Evolutionary conservation across 2,797 vertebrate species (phyloP).

Genomic region (Rhinophrynus dorsalis): DNA sequence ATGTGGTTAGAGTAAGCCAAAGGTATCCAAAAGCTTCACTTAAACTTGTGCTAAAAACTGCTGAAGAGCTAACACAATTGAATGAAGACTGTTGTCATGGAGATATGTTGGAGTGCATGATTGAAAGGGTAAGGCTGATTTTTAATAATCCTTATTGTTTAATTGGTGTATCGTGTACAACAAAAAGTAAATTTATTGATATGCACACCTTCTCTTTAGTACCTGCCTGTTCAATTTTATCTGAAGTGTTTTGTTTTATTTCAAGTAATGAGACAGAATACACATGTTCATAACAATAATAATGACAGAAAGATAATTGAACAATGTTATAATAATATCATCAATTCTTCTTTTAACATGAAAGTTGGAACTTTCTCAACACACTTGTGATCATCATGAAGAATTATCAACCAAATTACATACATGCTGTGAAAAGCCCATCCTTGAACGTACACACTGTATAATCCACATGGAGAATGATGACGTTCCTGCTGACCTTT

Average conservation of each 20-base stretch:
- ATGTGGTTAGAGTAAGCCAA: conserved; percentile 52
- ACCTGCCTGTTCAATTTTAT: too few species aligned
- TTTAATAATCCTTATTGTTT: too few species aligned
- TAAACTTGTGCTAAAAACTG: conserved; percentile 42
- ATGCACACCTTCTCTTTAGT: too few species aligned
- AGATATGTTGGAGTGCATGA: conserved; percentile 53
- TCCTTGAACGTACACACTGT: conserved; percentile 51
- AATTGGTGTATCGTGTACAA: too few species aligned
- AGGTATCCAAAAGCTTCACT: conserved; percentile 57
- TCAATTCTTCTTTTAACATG: background rate
- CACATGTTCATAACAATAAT: too few species aligned
- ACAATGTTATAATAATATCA: too few species aligned
- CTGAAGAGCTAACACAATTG: conserved; percentile 22
- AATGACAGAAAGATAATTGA: too few species aligned
- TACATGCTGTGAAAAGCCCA: conserved; percentile 58
- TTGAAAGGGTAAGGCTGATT: conserved; percentile 48
- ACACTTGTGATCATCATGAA: conserved; percentile 59
- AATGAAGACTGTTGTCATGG: conserved; percentile 57
- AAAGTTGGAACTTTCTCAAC: conserved; percentile 53
- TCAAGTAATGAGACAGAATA: too few species aligned
- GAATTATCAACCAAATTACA: conserved; percentile 56
- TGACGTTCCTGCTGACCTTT: conserved; percentile 51
- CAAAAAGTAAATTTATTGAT: too few species aligned
- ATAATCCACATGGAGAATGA: conserved; percentile 49
- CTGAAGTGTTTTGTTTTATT: too few species aligned